A percentile compares a stretch with the other conserved stretches of the same genome.
Evolutionary conservation across 2,888 invertebrate species (phyloP).

Genomic region (Nycteola revayana): DNA sequence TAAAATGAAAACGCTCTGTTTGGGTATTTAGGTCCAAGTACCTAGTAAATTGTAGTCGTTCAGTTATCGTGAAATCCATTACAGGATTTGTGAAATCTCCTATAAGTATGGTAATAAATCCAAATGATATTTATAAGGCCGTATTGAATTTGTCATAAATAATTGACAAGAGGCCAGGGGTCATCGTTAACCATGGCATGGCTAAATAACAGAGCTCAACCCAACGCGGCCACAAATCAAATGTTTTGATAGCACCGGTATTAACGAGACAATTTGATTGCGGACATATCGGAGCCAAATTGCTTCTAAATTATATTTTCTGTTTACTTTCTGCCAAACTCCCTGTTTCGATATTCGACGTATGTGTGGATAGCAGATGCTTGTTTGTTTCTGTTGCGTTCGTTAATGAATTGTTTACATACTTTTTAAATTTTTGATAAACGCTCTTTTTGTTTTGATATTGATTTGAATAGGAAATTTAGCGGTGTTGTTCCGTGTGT

Average conservation of each 20-base stretch:
- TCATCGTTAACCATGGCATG: conserved; percentile 66
- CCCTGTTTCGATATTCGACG: conserved; percentile 70
- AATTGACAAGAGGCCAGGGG: conserved; percentile 68
- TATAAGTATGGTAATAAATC: conserved; percentile 1
- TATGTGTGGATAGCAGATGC: conserved; percentile 56
- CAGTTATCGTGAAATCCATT: too few species aligned
- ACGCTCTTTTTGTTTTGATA: conserved; percentile 21
- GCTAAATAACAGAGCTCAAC: conserved; percentile 62
- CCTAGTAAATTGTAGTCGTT: too few species aligned
- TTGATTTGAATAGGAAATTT: conserved; percentile 9
- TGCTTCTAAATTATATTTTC: conserved; percentile 82
- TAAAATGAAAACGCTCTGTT: too few species aligned
- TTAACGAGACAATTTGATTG: conserved; percentile 83
- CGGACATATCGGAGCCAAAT: conserved; percentile 81
- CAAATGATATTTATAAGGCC: conserved; percentile 31
- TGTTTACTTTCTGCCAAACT: conserved; percentile 81
- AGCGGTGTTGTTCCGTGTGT: neutral
- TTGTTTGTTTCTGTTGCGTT: conserved; percentile 67
- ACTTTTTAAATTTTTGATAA: conserved; percentile 51
- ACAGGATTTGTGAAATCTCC: too few species aligned
- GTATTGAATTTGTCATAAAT: conserved; percentile 47
- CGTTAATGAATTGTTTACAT: conserved; percentile 66
- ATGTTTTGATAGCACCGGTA: conserved; percentile 81
- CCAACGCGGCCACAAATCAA: conserved; percentile 74
- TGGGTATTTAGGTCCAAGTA: too few species aligned